A percentile compares a stretch with the other conserved stretches of the same genome.
Evolutionary conservation across 2,888 invertebrate species (phyloP).

Genomic region (Buathra laborator): DNA sequence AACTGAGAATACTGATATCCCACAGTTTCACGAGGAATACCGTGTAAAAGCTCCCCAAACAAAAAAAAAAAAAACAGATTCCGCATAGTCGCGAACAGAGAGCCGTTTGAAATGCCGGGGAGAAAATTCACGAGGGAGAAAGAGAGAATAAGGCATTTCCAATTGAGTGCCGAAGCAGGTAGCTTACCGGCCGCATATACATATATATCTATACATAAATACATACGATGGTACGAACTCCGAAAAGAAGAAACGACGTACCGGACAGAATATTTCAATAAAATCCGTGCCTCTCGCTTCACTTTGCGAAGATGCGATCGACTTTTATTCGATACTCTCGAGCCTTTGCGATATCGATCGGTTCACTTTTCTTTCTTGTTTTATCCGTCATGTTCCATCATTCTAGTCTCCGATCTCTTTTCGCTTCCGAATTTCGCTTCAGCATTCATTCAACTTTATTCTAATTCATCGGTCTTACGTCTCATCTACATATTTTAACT

Average conservation of each 20-base stretch:
- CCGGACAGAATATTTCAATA: constrained; percentile 65
- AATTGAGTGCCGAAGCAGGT: constrained; percentile 55
- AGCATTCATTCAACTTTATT: too few relatives aligned
- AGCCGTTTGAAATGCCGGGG: constrained; percentile 54
- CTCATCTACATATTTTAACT: too few relatives aligned
- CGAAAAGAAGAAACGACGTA: constrained; percentile 48
- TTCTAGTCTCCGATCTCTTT: not conserved
- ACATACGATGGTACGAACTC: constrained; percentile 45
- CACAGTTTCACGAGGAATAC: constrained; percentile 3
- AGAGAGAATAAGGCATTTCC: constrained; percentile 51
- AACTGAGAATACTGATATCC: not conserved
- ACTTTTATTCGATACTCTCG: constrained; percentile 72
- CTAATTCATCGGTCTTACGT: too few relatives aligned
- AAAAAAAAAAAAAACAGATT: constrained; percentile 19
- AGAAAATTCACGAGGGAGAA: constrained; percentile 64
- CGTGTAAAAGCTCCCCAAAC: constrained; percentile 26
- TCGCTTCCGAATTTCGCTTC: too few relatives aligned
- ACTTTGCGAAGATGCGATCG: constrained; percentile 60
- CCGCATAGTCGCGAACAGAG: constrained; percentile 46
- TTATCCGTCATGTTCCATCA: constrained; percentile 38
- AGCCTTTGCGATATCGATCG: constrained; percentile 54
- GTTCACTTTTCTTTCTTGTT: constrained; percentile 18
- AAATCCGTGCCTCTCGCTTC: constrained; percentile 49
- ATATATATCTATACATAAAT: not conserved
- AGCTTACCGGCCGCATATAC: not conserved